phyloP scores from a whole-genome alignment of 1,140 invertebrate genomes.

The Bilobella aurantiaca region DNA sequence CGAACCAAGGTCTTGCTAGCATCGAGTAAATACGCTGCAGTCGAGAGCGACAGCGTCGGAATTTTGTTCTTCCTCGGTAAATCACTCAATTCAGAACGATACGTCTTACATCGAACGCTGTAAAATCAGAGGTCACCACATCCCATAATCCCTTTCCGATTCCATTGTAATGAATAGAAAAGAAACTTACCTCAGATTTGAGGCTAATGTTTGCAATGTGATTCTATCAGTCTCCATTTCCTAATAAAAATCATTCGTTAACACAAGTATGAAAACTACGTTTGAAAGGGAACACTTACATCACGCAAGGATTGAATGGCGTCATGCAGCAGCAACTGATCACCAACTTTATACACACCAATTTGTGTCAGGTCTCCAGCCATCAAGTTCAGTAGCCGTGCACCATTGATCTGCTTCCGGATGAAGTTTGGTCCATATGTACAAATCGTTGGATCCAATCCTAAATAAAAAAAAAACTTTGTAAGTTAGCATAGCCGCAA shows the following conservation, averaged over 20 bases:
- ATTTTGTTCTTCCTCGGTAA: constrained; percentile 27
- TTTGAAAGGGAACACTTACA: constrained; percentile 4
- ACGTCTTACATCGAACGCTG: constrained; percentile 30
- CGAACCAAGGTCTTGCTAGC: constrained; percentile 23
- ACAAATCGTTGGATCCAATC: constrained; percentile 19
- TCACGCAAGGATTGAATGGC: constrained; percentile 22
- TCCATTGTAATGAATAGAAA: too few relatives aligned
- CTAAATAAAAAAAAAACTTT: constrained; percentile 12
- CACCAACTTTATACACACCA: constrained; percentile 30
- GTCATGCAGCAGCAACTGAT: constrained; percentile 30
- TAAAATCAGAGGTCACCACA: too few relatives aligned
- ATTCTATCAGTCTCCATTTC: constrained; percentile 26
- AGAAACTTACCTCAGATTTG: too few relatives aligned
- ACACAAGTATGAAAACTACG: constrained; percentile 2
- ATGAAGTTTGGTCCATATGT: constrained; percentile 20
- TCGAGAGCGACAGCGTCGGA: constrained; percentile 26
- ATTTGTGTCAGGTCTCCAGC: constrained; percentile 18
- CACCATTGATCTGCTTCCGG: constrained; percentile 12
- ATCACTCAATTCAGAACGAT: constrained; percentile 26
- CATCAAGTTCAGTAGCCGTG: constrained; percentile 26
- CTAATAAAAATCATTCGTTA: constrained; percentile 12
- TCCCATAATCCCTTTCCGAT: too few relatives aligned
- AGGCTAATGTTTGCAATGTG: constrained; percentile 26
- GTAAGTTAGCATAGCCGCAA: not conserved
- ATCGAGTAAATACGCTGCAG: constrained; percentile 30